These are phyloP conservation scores for Ormyrus thymus DNA, from an alignment of 2,888 invertebrate genomes.

Conservation along the genomic window DNA sequence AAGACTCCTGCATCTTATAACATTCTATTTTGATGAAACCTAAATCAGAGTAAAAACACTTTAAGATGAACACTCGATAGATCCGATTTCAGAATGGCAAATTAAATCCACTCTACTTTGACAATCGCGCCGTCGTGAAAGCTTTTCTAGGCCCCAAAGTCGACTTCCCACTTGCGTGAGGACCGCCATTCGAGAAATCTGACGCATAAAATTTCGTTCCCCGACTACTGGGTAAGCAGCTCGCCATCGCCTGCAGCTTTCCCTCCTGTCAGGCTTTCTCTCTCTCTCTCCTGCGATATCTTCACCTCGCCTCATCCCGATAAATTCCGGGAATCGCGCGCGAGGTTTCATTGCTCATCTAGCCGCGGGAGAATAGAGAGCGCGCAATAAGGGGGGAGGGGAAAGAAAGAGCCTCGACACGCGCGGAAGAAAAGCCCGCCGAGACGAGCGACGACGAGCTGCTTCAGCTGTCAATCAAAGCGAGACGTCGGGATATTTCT, in stretches of 20 bases:
- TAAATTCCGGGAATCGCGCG: slow-evolving; percentile 46
- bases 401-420: background rate
- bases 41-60: too few species aligned
- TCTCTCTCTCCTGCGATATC: slow-evolving; percentile 12
- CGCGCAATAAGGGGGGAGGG: slow-evolving; percentile 20
- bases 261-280: background rate
- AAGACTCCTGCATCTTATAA: too few species aligned
- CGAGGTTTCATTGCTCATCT: slow-evolving; percentile 51
- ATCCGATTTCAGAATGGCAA: too few species aligned
- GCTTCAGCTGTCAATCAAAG: slow-evolving; percentile 62
- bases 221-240: too few species aligned
- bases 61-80: too few species aligned
- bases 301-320: background rate
- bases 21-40: too few species aligned
- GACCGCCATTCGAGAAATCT: too few species aligned
- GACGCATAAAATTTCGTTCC: too few species aligned
- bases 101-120: too few species aligned
- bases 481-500: slow-evolving; percentile 29
- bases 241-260: background rate
- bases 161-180: too few species aligned
- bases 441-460: slow-evolving; percentile 41
- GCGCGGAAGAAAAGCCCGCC: slow-evolving; percentile 36
- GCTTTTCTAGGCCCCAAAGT: too few species aligned
- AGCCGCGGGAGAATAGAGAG: slow-evolving; percentile 24
- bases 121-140: too few species aligned